Base-by-base conservation (phyloP, 2,888 invertebrate species). In the Ephialtes manifestator region DNA sequence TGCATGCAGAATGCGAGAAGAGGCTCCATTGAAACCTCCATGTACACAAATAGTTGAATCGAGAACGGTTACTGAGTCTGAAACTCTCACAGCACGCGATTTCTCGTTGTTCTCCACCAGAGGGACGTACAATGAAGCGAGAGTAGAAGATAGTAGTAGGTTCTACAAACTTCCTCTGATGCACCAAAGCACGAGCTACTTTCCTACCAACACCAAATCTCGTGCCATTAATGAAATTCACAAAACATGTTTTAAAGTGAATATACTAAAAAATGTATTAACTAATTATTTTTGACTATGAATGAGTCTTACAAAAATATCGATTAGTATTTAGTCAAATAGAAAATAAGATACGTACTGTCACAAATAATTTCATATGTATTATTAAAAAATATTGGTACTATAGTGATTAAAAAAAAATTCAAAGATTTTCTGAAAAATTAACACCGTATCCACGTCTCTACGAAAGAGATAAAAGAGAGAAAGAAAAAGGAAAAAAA, bases 31-130 rank as follows among this genome's bases (percentile, higher is more conserved):
- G 85, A 85, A 83, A 83, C 80, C 75, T 35, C 68, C 65, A 72
- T 72, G 48, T 70, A 67, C 84, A 55, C 51, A 60, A 84, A 84
- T 81, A 80, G 81, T 83, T 67, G 81, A 81, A 84, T 81, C 72
- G 65, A 20, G 28, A 55, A 74, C 68, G 67, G 48, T 31, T 46
- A 72, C 67, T 31, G 51, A 74, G 72, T 48, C 10, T 84, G 60
- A 70, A 85, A 71, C 55, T 68, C 77, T 39, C 46, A 71, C 65
- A 65, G 71, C 63, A 65, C 46, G 71, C 68, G 51, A 65, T 71
- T 39, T 58, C 67, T 53, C 24, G 20, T 43, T 75, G 75, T 51
- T 81, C 31, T 65, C 65, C 11, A 67, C 11, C 11, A 20, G 58
- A 68, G n/a, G 18, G 39, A 53, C 63, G 24, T 53, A 65, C 39